Evolutionary conservation across 1,140 invertebrate species (phyloP), one percentile per base, ranked within the genome.

Genomic region (Bombus polaris): DNA sequence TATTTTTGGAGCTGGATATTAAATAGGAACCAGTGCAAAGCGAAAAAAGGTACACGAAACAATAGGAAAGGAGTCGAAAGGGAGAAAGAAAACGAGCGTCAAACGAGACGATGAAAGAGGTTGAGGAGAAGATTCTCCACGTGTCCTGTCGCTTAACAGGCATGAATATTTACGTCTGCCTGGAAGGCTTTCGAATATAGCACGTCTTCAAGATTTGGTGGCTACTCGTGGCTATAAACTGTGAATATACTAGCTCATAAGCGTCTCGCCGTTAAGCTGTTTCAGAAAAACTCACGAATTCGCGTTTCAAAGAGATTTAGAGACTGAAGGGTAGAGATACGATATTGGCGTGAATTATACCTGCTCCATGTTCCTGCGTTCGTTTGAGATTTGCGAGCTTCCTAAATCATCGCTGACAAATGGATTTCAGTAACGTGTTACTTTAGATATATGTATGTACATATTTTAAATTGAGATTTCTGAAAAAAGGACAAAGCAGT

Each of bases 161-260:
- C 84, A 88, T 91, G 90, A 91, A 91, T 91, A 91, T 91, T 91
- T 90, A 91, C 78, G 70, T 65, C 35, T 39, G 59, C 71, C 73
- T 87, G 42, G 47, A 83, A 88, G 66, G 35, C 53, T 53, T 53
- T 80, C 85, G 68, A 68, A 76, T 62, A 75, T 65, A 53, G 65
- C 22, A 74, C 68, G 65, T n/a, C 32, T 83, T 71, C 28, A 71
- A 81, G 70, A 81, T 85, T 85, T 81, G 22, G 83, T 72, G 37
- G 62, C 70, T 28, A 53, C 42, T 57, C 44, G 77, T 5, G 71
- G 71, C 44, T 59, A 35, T 85, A 85, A 85, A 85, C n/a, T 81
- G 35, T 53, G 42, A 35, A 44, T 53, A 32, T 70, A 77, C 53
- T 78, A 53, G 68, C 47, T 80, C 76, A 15, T 32, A 42, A 80